Evolutionary conservation across 2,888 invertebrate species (phyloP).

Genomic region (Neoaliturus tenellus): DNA sequence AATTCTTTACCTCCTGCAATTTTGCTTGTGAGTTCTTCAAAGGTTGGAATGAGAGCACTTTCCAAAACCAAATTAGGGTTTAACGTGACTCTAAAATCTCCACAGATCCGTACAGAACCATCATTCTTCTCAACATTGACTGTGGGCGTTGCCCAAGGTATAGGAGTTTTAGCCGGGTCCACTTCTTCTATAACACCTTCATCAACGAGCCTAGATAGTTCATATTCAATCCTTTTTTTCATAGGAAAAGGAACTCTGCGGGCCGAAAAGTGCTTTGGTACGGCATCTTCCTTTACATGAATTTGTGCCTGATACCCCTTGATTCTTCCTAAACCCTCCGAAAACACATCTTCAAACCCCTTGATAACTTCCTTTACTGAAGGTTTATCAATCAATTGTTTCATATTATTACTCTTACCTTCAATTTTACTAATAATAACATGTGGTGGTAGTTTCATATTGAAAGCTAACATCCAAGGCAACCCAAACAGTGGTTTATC

Average conservation of each 20-base stretch:
- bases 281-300: neutral
- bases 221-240: neutral
- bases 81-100: slow-evolving; percentile 21
- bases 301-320: neutral
- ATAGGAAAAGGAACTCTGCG: neutral
- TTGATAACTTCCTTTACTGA: neutral
- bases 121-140: slow-evolving; percentile 1
- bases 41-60: neutral
- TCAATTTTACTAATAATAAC: neutral
- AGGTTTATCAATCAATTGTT: neutral
- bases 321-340: neutral
- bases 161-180: neutral
- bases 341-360: neutral
- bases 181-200: slow-evolving; percentile 12
- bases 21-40: slow-evolving; percentile 5
- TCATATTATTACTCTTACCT: neutral
- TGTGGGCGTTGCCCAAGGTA: neutral
- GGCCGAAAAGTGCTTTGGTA: neutral
- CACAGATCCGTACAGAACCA: neutral
- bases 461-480: neutral
- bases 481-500: neutral
- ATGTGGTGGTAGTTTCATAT: neutral
- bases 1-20: neutral
- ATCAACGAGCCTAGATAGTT: neutral
- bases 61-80: neutral